Base-by-base conservation (phyloP, 2,113 vertebrate genomes). In the Dicerorhinus sumatrensis region DNA sequence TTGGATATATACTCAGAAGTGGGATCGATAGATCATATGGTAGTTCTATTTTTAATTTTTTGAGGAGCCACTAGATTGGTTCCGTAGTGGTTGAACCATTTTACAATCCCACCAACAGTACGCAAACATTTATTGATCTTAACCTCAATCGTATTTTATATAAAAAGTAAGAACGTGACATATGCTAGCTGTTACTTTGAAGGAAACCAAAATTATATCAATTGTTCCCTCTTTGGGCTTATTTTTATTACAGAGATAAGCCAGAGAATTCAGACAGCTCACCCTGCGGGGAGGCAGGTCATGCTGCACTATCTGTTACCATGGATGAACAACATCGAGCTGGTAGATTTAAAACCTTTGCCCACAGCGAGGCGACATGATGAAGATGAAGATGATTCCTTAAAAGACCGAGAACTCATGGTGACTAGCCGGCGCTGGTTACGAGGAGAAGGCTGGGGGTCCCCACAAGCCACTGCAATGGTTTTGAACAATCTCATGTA, bases 401-500 rank as follows among this genome's bases (percentile, higher is more conserved):
- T 98, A 2, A 99, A 99, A 75, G 99, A 99, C 63, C 96, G 99
- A 80, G 99, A 99, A 54, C 97, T 99, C n/a, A 99, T 99, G 99
- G 99, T 99, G 89, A 99, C 99, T 80, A 99, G 99, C 97, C 98
- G 99, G 5, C 99, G 99, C 80, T 99, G 99, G 99, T 98, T 99
- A 2, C 98, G 99, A 92, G 99, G 99, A 94, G 99, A 99, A 97
- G 99, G 99, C 95, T 99, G 99, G 99, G 99, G 99, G 7, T 99
- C 99, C 5, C 99, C 99, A 1, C 99, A 99, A 69, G 99, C 99
- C 87, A 99, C 99, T 36, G 99, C 99, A 72, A 99, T 99, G 99
- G 99, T 99, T 98, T 98, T 99, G 94, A 99, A 99, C 98, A 99
- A 99, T 96, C 99, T 99, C 70, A 99, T 99, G 99, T 99, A 99